phyloP scores from a whole-genome alignment of 2,797 vertebrate species.

The Danio choprae region DNA sequence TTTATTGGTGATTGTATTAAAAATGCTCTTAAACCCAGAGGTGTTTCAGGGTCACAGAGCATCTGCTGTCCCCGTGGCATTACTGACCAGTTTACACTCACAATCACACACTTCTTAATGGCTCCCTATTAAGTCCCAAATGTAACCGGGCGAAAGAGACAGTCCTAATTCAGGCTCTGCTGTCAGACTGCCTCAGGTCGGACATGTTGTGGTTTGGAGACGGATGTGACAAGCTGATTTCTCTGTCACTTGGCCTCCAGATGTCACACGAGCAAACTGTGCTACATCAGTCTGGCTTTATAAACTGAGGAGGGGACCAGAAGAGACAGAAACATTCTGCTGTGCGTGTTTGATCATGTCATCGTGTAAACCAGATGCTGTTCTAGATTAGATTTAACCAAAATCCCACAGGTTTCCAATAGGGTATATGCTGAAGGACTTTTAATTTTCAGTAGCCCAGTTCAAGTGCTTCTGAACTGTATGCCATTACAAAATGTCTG shows the following conservation, averaged over 20 bases:
- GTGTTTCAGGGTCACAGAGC: background rate
- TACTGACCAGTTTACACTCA: background rate
- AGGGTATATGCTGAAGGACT: too few species aligned
- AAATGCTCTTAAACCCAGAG: too few species aligned
- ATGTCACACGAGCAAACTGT: background rate
- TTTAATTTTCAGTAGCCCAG: too few species aligned
- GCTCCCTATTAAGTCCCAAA: background rate
- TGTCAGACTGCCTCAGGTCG: conserved; percentile 1
- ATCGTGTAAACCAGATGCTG: too few species aligned
- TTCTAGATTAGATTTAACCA: too few species aligned
- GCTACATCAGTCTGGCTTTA: background rate
- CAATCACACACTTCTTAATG: background rate
- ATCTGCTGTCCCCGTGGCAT: background rate
- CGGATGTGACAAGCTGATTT: conserved; percentile 12
- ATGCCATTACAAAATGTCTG: too few species aligned
- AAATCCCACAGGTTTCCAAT: too few species aligned
- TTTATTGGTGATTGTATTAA: background rate
- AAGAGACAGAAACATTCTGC: too few species aligned
- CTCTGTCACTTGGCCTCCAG: background rate
- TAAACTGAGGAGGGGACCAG: background rate
- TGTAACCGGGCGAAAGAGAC: background rate
- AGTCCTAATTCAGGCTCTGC: background rate
- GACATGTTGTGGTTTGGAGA: background rate
- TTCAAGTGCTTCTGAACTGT: too few species aligned
- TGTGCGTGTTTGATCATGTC: too few species aligned